Percentiles rank a stretch among this genome's conserved stretches.
Conservation (phyloP, 92 coral and sea anemone genomes). For the Parazoanthus atlanticus region DNA sequence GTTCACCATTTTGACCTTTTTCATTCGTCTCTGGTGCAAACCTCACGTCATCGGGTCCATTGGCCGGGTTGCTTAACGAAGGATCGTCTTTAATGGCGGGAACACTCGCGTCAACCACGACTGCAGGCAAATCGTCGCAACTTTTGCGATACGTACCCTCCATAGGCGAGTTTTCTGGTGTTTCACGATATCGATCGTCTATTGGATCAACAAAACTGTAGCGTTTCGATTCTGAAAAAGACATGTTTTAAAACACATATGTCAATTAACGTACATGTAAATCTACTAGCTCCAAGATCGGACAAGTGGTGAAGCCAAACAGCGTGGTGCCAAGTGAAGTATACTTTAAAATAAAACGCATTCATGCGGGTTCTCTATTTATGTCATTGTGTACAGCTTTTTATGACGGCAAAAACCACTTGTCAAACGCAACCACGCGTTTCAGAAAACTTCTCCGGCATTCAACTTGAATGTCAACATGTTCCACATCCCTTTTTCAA, state of each 20-base stretch:
- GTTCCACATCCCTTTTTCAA: background rate
- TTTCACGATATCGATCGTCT: slow-evolving; percentile 12
- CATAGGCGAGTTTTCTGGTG: slow-evolving; percentile 1
- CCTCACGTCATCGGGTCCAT: slow-evolving; percentile 16
- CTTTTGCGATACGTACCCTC: slow-evolving; percentile 20
- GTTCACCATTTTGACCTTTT: background rate
- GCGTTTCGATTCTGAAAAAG: slow-evolving; percentile 37
- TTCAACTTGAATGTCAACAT: background rate
- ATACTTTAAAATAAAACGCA: background rate
- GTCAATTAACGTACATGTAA: background rate
- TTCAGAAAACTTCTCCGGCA: background rate
- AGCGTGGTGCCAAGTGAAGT: background rate
- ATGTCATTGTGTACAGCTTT: background rate
- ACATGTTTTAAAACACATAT: background rate
- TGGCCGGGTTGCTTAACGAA: background rate
- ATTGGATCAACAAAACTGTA: slow-evolving; percentile 31
- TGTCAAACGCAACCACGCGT: background rate
- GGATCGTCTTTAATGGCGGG: background rate
- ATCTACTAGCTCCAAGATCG: background rate
- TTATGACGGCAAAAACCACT: slow-evolving; percentile 17
- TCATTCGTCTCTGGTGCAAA: background rate
- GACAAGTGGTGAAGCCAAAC: background rate
- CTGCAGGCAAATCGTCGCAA: background rate
- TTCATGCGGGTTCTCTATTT: background rate
- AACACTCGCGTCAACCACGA: background rate